Evolutionary conservation across 2,888 invertebrate species (phyloP).

Genomic region (Polydrusus tereticollis): DNA sequence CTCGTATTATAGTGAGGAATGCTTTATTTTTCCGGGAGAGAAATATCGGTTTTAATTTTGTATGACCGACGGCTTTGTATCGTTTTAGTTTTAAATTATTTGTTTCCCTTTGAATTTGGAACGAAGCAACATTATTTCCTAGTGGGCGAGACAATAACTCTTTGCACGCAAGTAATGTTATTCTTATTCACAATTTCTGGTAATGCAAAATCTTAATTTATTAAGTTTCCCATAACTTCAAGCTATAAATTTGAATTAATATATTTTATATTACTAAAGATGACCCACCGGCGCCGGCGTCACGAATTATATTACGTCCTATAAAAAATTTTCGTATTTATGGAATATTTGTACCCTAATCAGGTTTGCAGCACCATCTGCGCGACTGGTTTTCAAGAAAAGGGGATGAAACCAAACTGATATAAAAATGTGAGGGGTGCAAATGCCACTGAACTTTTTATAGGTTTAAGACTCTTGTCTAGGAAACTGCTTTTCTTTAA

Average conservation of each 20-base stretch:
- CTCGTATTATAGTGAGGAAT: neutral
- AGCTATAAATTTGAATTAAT: neutral
- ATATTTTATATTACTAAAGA: neutral
- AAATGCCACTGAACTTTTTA: slow-evolving; percentile 25
- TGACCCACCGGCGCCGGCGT: neutral
- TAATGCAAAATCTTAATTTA: neutral
- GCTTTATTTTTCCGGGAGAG: neutral
- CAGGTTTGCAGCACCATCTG: slow-evolving; percentile 21
- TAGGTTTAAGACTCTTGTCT: slow-evolving; percentile 13
- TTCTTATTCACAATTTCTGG: neutral
- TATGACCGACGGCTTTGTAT: neutral
- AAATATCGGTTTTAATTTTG: neutral
- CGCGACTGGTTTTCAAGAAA: slow-evolving; percentile 17
- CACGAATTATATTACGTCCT: slow-evolving; percentile 4
- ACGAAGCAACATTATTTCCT: too few relatives aligned
- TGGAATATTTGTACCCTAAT: slow-evolving; percentile 24
- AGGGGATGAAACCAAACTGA: slow-evolving; percentile 17
- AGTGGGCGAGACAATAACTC: too few relatives aligned
- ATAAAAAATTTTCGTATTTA: slow-evolving; percentile 16
- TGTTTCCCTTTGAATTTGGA: too few relatives aligned
- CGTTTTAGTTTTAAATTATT: too few relatives aligned
- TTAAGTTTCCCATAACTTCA: neutral
- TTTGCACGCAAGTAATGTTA: too few relatives aligned
- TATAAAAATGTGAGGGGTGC: slow-evolving; percentile 15
- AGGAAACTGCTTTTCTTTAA: neutral